phyloP scores from a whole-genome alignment of 2,797 vertebrate genomes.

The Parambassis ranga region DNA sequence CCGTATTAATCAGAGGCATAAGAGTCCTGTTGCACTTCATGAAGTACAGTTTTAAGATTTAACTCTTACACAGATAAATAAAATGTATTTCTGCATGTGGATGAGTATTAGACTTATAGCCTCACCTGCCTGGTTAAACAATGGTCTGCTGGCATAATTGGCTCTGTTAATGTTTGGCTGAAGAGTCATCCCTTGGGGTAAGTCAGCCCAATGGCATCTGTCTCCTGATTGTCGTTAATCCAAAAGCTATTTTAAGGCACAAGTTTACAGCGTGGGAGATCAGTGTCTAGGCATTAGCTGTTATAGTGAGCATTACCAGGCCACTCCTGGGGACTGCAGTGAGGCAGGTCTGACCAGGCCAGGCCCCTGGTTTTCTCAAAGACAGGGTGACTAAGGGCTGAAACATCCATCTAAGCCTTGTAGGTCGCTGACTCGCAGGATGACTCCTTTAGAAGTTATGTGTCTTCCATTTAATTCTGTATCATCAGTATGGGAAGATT shows the following conservation, averaged over 20 bases:
- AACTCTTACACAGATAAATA: not conserved
- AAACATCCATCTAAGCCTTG: slow-evolving; percentile 50
- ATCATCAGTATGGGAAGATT: slow-evolving; percentile 6
- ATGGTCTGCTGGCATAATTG: slow-evolving; percentile 50
- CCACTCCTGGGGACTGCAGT: slow-evolving; percentile 28
- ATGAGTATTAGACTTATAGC: not conserved
- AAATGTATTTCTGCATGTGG: too few relatives aligned
- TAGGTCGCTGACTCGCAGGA: slow-evolving; percentile 27
- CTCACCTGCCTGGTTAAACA: slow-evolving; percentile 13
- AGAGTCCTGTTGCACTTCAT: not conserved
- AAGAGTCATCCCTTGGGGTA: slow-evolving; percentile 37
- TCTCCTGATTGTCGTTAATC: slow-evolving; percentile 74
- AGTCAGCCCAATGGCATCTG: slow-evolving; percentile 66
- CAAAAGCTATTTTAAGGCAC: slow-evolving; percentile 72
- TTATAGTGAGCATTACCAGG: slow-evolving; percentile 38
- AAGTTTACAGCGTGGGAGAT: slow-evolving; percentile 47
- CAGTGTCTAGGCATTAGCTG: slow-evolving; percentile 41
- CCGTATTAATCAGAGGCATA: slow-evolving; percentile 38
- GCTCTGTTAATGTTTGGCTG: slow-evolving; percentile 60
- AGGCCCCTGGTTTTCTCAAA: slow-evolving; percentile 35
- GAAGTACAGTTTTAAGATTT: not conserved
- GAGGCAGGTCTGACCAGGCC: slow-evolving; percentile 33
- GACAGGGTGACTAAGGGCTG: slow-evolving; percentile 57
- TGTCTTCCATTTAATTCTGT: slow-evolving; percentile 6
- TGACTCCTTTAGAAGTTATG: slow-evolving; percentile 49